Percentiles rank a stretch among this genome's conserved stretches.
Conservation (phyloP, 2,888 invertebrate species). For the Chalcis sispes region DNA sequence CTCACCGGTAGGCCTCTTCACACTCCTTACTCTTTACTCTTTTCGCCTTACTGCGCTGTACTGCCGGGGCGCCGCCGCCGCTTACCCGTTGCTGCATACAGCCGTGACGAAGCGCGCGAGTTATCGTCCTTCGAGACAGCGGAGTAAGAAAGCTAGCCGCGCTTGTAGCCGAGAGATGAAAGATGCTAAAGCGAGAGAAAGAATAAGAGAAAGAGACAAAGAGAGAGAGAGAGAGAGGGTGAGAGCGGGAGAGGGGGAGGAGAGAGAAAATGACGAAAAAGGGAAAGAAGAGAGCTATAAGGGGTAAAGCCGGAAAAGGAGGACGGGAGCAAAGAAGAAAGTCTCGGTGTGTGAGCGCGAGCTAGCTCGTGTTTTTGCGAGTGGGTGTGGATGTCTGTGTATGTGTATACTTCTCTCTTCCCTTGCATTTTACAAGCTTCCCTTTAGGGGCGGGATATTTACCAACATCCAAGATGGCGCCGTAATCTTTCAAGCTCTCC, state of each 20-base stretch:
- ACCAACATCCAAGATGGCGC: constrained; percentile 76
- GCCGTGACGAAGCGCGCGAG: background rate
- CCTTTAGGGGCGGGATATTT: constrained; percentile 73
- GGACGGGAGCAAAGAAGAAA: constrained; percentile 24
- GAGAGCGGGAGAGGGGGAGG: background rate
- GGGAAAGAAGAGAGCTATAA: background rate
- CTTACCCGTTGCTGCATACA: background rate
- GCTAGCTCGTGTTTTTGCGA: background rate
- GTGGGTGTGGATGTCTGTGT: background rate
- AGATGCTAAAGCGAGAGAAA: constrained; percentile 14
- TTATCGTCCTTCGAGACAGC: constrained; percentile 50
- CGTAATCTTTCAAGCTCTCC: constrained; percentile 71
- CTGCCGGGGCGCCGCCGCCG: background rate
- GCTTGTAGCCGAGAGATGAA: constrained; percentile 41
- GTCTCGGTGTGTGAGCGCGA: background rate
- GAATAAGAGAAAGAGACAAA: background rate
- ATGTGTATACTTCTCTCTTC: constrained; percentile 52
- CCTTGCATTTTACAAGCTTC: constrained; percentile 62
- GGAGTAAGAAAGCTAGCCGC: constrained; percentile 50
- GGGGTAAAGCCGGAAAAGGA: constrained; percentile 29
- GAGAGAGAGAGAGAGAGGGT: background rate
- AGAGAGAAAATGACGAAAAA: background rate
- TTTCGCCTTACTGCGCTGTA: constrained; percentile 48
- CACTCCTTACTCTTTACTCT: constrained; percentile 61
- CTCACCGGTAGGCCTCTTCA: constrained; percentile 60